phyloP scores from a whole-genome alignment of 2,888 invertebrate genomes.

The Morinoia aosen region DNA sequence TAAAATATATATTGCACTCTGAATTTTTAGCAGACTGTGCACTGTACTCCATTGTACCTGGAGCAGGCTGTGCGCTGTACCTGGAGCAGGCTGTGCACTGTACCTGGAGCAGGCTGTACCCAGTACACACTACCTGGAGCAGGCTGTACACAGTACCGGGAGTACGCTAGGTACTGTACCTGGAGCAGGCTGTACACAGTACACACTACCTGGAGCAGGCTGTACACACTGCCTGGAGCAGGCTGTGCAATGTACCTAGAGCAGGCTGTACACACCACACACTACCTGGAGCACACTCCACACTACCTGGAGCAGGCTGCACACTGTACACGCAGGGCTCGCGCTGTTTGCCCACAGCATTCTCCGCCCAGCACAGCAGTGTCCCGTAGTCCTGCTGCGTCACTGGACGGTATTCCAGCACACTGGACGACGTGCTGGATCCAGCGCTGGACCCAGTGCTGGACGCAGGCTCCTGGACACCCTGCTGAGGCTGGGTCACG shows the following conservation, averaged over 20 bases:
- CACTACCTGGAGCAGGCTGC: constrained; percentile 56
- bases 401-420: constrained; percentile 60
- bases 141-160: too few relatives aligned
- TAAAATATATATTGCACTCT: too few relatives aligned
- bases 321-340: constrained; percentile 64
- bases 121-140: too few relatives aligned
- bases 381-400: constrained; percentile 62
- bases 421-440: constrained; percentile 44
- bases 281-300: background rate
- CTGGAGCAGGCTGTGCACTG: too few relatives aligned
- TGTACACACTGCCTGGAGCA: background rate
- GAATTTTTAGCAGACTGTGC: too few relatives aligned
- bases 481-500: constrained; percentile 15
- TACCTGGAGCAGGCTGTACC: too few relatives aligned
- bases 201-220: too few relatives aligned
- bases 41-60: too few relatives aligned
- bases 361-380: constrained; percentile 60
- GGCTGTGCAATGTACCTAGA: background rate
- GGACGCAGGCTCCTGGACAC: background rate
- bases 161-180: too few relatives aligned
- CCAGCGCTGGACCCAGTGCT: background rate
- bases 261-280: background rate
- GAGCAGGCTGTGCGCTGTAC: too few relatives aligned
- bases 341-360: constrained; percentile 58
- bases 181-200: too few relatives aligned